Percentiles rank a stretch among this genome's conserved stretches.
These are phyloP conservation scores for Pristionchus arcanus DNA, from an alignment of 2,888 invertebrate species.

Conservation along the genomic window DNA sequence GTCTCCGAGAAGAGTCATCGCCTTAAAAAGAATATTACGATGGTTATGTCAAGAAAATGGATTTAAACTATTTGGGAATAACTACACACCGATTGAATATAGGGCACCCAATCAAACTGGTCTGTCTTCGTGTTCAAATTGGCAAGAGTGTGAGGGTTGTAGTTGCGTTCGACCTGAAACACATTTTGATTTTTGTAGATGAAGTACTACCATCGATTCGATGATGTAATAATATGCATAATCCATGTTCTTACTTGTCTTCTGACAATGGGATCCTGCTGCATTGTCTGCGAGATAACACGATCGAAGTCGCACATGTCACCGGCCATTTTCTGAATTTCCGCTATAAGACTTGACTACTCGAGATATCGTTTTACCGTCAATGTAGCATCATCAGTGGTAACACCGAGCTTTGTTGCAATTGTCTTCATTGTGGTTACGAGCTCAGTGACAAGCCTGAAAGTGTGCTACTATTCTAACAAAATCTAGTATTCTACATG, in stretches of 20 bases:
- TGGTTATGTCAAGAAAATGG: not conserved
- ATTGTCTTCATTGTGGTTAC: no score
- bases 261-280: slow-evolving; percentile 35
- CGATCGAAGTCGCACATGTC: not conserved
- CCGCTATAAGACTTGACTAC: not conserved
- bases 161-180: not conserved
- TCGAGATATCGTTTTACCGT: not conserved
- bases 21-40: not conserved
- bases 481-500: no score
- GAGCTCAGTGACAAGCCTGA: no score
- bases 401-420: no score
- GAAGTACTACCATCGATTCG: not conserved
- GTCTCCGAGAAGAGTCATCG: not conserved
- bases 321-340: not conserved
- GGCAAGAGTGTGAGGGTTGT: not conserved
- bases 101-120: slow-evolving; percentile 24
- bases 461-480: no score
- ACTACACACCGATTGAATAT: not conserved
- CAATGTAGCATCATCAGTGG: not conserved
- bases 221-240: not conserved
- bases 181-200: no score
- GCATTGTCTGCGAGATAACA: not conserved
- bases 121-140: not conserved
- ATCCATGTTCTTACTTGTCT: not conserved
- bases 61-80: not conserved